phyloP scores from a whole-genome alignment of 2,113 vertebrate genomes.

The Scatophagus argus region DNA sequence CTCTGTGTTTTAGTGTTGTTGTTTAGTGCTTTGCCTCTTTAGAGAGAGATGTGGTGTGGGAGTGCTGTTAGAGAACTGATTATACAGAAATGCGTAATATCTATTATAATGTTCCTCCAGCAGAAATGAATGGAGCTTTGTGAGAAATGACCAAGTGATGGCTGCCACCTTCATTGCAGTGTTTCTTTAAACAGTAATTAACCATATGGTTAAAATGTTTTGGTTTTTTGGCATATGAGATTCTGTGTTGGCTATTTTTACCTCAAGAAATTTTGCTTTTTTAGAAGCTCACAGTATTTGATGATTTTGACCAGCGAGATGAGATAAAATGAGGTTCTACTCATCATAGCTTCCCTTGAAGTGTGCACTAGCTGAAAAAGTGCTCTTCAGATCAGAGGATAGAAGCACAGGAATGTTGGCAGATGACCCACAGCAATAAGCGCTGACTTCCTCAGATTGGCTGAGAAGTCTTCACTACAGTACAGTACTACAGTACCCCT shows the following conservation, averaged over 20 bases:
- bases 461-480: constrained; percentile 57
- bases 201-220: constrained; percentile 61
- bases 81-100: background rate
- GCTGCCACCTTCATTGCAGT: constrained; percentile 11
- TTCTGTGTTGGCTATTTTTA: constrained; percentile 9
- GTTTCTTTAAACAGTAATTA: constrained; percentile 47
- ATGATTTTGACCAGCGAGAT: constrained; percentile 30
- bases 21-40: background rate
- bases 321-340: constrained; percentile 19
- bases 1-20: no score
- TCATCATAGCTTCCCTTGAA: constrained; percentile 46
- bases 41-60: background rate
- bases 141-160: constrained; percentile 62
- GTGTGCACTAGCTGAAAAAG: constrained; percentile 42
- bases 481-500: constrained; percentile 54
- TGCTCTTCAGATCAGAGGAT: constrained; percentile 50
- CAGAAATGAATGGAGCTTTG: constrained; percentile 48
- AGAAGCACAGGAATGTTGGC: constrained; percentile 45
- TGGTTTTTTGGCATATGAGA: no score
- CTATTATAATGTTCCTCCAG: background rate
- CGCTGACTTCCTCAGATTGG: constrained; percentile 49
- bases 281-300: constrained; percentile 22
- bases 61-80: background rate
- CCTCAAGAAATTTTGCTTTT: constrained; percentile 16
- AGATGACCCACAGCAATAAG: constrained; percentile 63